Base-by-base conservation (phyloP, 2,797 vertebrate species). In the Fistularia commersonii region DNA sequence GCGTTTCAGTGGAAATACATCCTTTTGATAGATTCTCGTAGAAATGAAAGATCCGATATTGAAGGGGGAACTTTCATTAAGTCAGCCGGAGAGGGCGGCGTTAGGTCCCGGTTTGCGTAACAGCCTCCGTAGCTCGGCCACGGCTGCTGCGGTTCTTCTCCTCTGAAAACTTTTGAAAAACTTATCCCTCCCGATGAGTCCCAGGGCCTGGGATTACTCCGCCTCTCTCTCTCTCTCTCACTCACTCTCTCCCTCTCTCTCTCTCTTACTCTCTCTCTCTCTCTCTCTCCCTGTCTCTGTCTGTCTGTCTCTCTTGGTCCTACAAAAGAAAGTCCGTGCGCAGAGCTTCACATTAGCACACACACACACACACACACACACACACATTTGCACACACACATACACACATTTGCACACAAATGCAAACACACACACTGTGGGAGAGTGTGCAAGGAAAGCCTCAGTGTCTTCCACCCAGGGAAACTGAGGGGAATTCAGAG, bases 1-100 rank as follows among this genome's bases (percentile, higher is more conserved):
- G 51, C 35, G 52, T 78, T 73, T 91, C 75, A 90, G 74, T 81
- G 85, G 79, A 87, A 84, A 90, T 92, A 91, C 91, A 91, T 92
- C 91, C 91, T 91, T 90, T 83, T 84, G 72, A 43, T 80, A 78
- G 79, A 79, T 76, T 80, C 74, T 80, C 68, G 44, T 54, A 60
- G 76, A 78, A 80, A 75, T 57, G 53, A 81, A 82, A 76, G 70
- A 60, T 89, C 89, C 89, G 74, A 76, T 75, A 32, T 69, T 54
- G 76, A 51, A 51, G 54, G 48, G 69, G 57, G 10, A 32, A 76
- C 76, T 76, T 68, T 82, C 80, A 81, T 82, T 79, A 80, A 88
- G 69, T 75, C 61, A 68, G 57, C 72, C 61, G 73, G 66, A 68
- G 66, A 73, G 51, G 31, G 59, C 23, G 48, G 67, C 69, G 72